Base-by-base conservation (phyloP, 2,113 vertebrate species). In the Oreochromis spilurus region DNA sequence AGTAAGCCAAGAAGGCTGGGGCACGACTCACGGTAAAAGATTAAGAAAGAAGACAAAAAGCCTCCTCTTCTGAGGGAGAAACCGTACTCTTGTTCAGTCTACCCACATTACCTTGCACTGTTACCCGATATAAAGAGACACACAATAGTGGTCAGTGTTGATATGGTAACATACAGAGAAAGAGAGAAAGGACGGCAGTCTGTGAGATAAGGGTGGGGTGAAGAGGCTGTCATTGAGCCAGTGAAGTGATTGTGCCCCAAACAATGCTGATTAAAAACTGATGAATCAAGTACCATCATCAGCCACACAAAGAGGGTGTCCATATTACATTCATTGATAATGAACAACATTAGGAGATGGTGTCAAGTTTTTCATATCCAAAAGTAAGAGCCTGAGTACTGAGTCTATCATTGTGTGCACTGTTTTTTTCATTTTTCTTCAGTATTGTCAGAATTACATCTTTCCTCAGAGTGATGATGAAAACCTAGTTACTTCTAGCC, bases 1-100 rank as follows among this genome's bases (percentile, higher is more conserved):
- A 91, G 93, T 93, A 94, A 95, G 82, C 29, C 80, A 90, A 95
- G 94, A 92, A 88, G 93, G 84, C 91, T 84, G 83, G 84, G 88
- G 82, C 84, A 58, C 11, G 54, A 89, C 90, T 84, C 9, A 16
- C 5, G 2, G 70, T 81, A 80, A 83, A 80, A 93, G 91, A 91
- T 92, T 89, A 88, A 48, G 84, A 87, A 70, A 84, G 82, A 60
- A 90, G 89, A 95, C 93, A 94, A 93, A 94, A 93, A 84, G 88
- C 79, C 84, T 91, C 87, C 89, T 94, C 77, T 93, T 93, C 85
- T 88, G 48, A 85, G 81, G 79, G 77, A 72, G 93, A 93, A 94
- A 95, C 88, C 75, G 2, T 93, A 94, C 92, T 92, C 93, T 83
- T 85, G 77, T 91, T 91, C 92, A 92, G 60, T 89, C 85, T 89